Conservation (phyloP, 2,888 invertebrate species). For the Cheilosia variabilis region DNA sequence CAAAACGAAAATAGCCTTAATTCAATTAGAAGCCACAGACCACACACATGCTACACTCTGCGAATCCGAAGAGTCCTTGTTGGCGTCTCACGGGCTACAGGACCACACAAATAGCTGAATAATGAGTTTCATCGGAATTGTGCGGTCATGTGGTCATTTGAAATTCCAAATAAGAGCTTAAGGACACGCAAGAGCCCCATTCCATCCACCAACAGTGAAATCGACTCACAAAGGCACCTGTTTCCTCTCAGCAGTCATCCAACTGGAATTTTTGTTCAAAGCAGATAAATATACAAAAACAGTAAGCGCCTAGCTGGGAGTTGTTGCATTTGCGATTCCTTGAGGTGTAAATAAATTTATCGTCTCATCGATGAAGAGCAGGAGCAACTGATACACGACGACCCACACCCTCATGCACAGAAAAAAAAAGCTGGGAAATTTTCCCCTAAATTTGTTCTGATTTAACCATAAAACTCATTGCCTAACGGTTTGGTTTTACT, state of each 20-base stretch:
- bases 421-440: conserved; percentile 26
- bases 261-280: conserved; percentile 35
- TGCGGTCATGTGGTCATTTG: conserved; percentile 60
- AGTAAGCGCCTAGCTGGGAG: conserved; percentile 1
- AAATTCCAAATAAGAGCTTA: conserved; percentile 53
- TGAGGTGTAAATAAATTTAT: conserved; percentile 55
- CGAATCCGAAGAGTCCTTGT: conserved; percentile 63
- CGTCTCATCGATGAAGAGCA: conserved; percentile 24
- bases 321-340: conserved; percentile 37
- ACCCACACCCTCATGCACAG: not conserved
- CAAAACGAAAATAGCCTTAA: conserved; percentile 67
- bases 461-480: conserved; percentile 62
- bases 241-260: conserved; percentile 36
- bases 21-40: conserved; percentile 74
- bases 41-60: conserved; percentile 63
- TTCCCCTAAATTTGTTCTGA: conserved; percentile 61
- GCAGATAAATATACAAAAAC: conserved; percentile 10
- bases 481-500: conserved; percentile 45
- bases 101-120: conserved; percentile 43
- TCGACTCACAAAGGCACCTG: conserved; percentile 37
- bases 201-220: conserved; percentile 7
- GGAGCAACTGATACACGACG: not conserved
- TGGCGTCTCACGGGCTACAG: conserved; percentile 33
- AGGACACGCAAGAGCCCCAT: conserved; percentile 30
- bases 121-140: conserved; percentile 49